A percentile compares a stretch with the other conserved stretches of the same genome.
Conservation (phyloP, 1,140 invertebrate species). For the Plutomurus gul region DNA sequence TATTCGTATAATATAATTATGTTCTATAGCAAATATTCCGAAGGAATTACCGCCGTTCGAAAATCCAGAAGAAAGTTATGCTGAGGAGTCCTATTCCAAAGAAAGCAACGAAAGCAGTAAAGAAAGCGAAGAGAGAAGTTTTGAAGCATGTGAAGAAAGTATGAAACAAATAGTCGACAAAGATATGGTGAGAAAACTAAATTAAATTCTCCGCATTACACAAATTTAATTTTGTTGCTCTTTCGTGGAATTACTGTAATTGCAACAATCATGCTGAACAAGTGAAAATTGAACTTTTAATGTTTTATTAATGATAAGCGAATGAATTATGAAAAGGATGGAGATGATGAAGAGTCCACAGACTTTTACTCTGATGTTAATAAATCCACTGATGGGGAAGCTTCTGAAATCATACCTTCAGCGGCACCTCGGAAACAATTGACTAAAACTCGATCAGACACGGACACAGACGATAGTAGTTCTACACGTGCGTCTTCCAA, state of each 20-base stretch:
- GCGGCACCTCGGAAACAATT: background rate
- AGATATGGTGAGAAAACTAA: slow-evolving; percentile 35
- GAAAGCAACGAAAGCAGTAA: background rate
- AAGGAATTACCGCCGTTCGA: slow-evolving; percentile 37
- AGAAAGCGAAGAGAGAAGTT: slow-evolving; percentile 37
- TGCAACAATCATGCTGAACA: no score
- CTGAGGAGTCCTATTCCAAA: slow-evolving; percentile 9
- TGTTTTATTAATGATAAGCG: no score
- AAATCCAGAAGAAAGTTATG: slow-evolving; percentile 21
- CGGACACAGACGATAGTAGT: slow-evolving; percentile 52
- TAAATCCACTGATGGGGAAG: slow-evolving; percentile 53
- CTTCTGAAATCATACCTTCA: slow-evolving; percentile 16
- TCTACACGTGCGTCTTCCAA: slow-evolving; percentile 41
- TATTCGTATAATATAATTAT: no score
- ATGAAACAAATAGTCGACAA: slow-evolving; percentile 36
- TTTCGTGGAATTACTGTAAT: no score
- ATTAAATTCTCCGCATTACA: slow-evolving; percentile 18
- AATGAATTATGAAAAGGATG: slow-evolving; percentile 69
- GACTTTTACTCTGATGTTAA: slow-evolving; percentile 56
- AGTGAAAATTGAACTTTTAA: no score
- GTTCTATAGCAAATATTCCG: background rate
- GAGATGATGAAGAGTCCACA: slow-evolving; percentile 68
- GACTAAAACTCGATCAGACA: slow-evolving; percentile 37
- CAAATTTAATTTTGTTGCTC: no score
- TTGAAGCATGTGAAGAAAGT: slow-evolving; percentile 49